Percentiles rank a stretch among this genome's conserved stretches.
These are phyloP conservation scores for Hylaea fasciaria DNA, from an alignment of 2,888 invertebrate species.

Conservation along the genomic window DNA sequence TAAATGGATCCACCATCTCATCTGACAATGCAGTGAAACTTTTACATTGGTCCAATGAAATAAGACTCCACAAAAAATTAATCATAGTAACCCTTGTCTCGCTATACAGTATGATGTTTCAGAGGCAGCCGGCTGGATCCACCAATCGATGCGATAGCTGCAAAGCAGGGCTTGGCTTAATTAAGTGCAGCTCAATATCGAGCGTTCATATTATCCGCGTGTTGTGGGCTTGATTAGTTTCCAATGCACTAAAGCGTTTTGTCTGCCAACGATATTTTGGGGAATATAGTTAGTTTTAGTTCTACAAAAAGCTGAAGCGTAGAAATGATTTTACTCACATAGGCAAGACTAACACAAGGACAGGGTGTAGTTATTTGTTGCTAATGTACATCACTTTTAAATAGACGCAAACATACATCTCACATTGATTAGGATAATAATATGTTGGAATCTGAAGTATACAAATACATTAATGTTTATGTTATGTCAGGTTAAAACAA, in stretches of 20 bases:
- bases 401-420: too few species aligned
- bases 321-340: too few species aligned
- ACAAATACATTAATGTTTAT: conserved; percentile 16
- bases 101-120: conserved; percentile 13
- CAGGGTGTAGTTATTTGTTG: too few species aligned
- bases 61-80: not conserved
- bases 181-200: conserved; percentile 26
- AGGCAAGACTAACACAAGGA: too few species aligned
- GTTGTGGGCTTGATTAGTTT: conserved; percentile 24
- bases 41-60: too few species aligned
- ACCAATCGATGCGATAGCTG: conserved; percentile 36
- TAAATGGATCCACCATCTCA: too few species aligned
- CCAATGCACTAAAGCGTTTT: conserved; percentile 4
- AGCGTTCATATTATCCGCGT: conserved; percentile 12
- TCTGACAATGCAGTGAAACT: too few species aligned
- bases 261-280: not conserved
- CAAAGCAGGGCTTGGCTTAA: conserved; percentile 22
- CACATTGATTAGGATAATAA: too few species aligned
- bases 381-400: too few species aligned
- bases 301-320: too few species aligned
- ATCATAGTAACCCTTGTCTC: not conserved
- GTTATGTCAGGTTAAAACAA: conserved; percentile 31
- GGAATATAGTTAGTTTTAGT: not conserved
- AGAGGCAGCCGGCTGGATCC: conserved; percentile 29
- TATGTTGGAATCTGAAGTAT: too few species aligned